Percentiles rank a stretch among this genome's conserved stretches.
Evolutionary conservation across 2,888 invertebrate genomes (phyloP).

Genomic region (Ochropacha duplaris): DNA sequence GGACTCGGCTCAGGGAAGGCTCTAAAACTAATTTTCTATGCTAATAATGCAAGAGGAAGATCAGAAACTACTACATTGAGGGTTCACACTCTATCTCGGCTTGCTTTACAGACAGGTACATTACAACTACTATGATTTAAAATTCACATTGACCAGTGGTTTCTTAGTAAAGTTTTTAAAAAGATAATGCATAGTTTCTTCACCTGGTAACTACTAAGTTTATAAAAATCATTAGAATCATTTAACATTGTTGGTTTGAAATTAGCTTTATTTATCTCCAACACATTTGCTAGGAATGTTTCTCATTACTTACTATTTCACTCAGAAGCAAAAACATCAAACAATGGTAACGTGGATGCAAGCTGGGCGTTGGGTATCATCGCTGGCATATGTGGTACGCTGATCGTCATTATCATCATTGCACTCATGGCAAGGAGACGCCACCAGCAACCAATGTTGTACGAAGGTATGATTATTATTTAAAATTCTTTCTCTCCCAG

Average conservation of each 20-base stretch:
- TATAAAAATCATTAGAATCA: too few relatives aligned
- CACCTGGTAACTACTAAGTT: too few relatives aligned
- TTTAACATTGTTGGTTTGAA: too few relatives aligned
- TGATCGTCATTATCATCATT: slow-evolving; percentile 85
- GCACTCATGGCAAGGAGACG: slow-evolving; percentile 84
- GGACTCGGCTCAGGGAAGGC: slow-evolving; percentile 90
- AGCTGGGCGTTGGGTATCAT: slow-evolving; percentile 84
- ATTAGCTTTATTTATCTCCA: too few relatives aligned
- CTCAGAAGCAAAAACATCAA: slow-evolving; percentile 59
- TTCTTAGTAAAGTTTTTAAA: too few relatives aligned
- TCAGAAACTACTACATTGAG: slow-evolving; percentile 85
- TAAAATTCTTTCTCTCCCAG: too few relatives aligned
- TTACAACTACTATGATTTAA: too few relatives aligned
- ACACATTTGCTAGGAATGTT: neutral
- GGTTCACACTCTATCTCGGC: slow-evolving; percentile 63
- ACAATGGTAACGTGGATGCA: slow-evolving; percentile 45
- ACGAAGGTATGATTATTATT: slow-evolving; percentile 63
- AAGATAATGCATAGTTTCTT: too few relatives aligned
- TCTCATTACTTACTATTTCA: neutral
- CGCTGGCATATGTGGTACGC: slow-evolving; percentile 86
- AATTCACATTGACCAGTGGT: too few relatives aligned
- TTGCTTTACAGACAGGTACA: slow-evolving; percentile 71
- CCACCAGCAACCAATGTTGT: slow-evolving; percentile 74
- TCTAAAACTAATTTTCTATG: slow-evolving; percentile 90
- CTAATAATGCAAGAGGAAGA: slow-evolving; percentile 91